Conservation (phyloP, 2,113 vertebrate genomes). For the Cephalopterus ornatus region DNA sequence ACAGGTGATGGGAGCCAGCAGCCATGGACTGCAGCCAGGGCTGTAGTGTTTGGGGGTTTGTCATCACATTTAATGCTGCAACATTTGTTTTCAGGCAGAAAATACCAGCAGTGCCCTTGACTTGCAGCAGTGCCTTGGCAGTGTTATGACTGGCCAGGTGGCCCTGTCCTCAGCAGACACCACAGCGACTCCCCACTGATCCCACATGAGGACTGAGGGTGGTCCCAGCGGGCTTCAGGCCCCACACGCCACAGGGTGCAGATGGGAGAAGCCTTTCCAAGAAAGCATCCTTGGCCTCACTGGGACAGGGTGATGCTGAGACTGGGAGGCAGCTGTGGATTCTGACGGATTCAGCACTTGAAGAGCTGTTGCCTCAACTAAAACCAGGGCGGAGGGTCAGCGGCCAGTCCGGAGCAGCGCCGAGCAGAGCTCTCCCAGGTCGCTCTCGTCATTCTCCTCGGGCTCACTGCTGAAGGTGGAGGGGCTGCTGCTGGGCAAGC, state of each 20-base stretch:
- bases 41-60: not conserved
- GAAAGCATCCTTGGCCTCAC: not conserved
- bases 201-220: rapidly evolving
- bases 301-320: rapidly evolving
- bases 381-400: not conserved
- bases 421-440: constrained; percentile 42
- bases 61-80: not conserved
- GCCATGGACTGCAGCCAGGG: not conserved
- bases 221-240: not conserved
- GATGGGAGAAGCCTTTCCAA: not conserved
- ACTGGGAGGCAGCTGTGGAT: not conserved
- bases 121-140: not conserved
- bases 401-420: not conserved
- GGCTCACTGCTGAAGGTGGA: constrained; percentile 73
- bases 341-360: not conserved
- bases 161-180: not conserved
- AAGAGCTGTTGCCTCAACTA: not conserved
- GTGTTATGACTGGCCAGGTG: not conserved
- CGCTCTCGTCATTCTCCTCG: constrained; percentile 83
- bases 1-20: not conserved
- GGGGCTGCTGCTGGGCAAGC: constrained; percentile 32
- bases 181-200: not conserved
- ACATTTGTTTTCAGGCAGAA: not conserved
- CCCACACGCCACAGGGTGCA: rapidly evolving
- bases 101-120: not conserved